These are phyloP conservation scores for Gymnocheta viridis DNA, from an alignment of 2,888 invertebrate species.

Conservation along the genomic window DNA sequence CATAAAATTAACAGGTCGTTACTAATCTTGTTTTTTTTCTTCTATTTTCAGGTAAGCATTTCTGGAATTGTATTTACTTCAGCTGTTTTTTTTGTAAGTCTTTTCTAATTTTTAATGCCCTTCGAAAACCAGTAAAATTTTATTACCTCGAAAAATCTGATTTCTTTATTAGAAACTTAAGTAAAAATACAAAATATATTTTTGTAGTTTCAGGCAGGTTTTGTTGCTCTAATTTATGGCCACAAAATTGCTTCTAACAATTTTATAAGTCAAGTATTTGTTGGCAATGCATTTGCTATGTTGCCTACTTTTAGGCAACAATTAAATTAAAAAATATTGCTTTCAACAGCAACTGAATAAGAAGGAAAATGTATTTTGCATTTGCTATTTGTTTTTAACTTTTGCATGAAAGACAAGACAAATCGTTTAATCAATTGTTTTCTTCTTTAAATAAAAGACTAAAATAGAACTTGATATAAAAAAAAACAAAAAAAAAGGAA, in stretches of 20 bases:
- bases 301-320: slow-evolving; percentile 49
- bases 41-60: slow-evolving; percentile 30
- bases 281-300: too few species aligned
- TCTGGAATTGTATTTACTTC: background rate
- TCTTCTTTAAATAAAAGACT: slow-evolving; percentile 7
- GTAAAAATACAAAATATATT: background rate
- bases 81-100: background rate
- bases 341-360: background rate
- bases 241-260: slow-evolving; percentile 1
- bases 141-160: background rate
- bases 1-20: background rate
- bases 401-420: slow-evolving; percentile 49
- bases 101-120: background rate
- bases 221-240: background rate
- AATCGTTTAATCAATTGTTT: slow-evolving; percentile 64
- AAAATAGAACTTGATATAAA: background rate
- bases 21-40: background rate
- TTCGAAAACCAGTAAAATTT: background rate
- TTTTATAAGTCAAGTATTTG: too few species aligned
- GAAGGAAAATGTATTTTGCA: background rate
- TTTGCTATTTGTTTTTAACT: slow-evolving; percentile 30
- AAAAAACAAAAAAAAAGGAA: background rate
- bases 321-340: background rate
- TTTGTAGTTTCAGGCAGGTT: too few species aligned
- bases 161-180: background rate